phyloP scores from a whole-genome alignment of 2,113 vertebrate species.

The Mastomys natalensis region DNA sequence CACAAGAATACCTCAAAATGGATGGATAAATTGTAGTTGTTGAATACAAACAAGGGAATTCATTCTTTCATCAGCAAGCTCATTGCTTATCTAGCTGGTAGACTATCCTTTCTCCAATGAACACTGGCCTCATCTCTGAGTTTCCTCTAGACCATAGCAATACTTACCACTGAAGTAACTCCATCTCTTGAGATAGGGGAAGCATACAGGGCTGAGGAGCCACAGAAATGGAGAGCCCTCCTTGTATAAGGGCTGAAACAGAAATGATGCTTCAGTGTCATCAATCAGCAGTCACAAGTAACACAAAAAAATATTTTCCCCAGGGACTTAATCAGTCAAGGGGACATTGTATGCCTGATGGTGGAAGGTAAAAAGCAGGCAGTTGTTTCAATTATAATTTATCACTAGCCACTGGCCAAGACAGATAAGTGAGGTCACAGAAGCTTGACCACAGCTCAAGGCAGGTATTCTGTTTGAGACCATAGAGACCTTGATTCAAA shows the following conservation, averaged over 20 bases:
- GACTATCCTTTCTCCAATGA: not conserved
- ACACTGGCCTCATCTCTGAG: not conserved
- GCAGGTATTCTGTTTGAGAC: slow-evolving; percentile 25
- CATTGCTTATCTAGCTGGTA: slow-evolving; percentile 23
- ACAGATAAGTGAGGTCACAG: slow-evolving; percentile 48
- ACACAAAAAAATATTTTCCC: slow-evolving; percentile 61
- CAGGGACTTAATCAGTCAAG: slow-evolving; percentile 62
- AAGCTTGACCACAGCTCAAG: slow-evolving; percentile 52
- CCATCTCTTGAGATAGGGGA: not conserved
- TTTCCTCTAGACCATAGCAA: not conserved
- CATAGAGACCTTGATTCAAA: not conserved
- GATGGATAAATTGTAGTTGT: not conserved
- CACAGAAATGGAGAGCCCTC: slow-evolving; percentile 39
- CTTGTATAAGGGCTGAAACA: not conserved
- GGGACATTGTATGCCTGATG: not conserved
- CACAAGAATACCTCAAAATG: not conserved
- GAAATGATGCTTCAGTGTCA: not conserved
- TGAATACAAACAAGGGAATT: not conserved
- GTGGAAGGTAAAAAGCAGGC: slow-evolving; percentile 25
- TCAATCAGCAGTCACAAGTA: slow-evolving; percentile 53
- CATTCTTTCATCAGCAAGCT: not conserved
- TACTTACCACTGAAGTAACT: slow-evolving; percentile 17
- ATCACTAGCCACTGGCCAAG: slow-evolving; percentile 10
- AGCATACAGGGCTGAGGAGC: not conserved
- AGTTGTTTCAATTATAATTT: slow-evolving; percentile 64